Evolutionary conservation across 2,797 vertebrate genomes (phyloP), one percentile per base, ranked within the genome.

Genomic region (Apogon hyalosoma): DNA sequence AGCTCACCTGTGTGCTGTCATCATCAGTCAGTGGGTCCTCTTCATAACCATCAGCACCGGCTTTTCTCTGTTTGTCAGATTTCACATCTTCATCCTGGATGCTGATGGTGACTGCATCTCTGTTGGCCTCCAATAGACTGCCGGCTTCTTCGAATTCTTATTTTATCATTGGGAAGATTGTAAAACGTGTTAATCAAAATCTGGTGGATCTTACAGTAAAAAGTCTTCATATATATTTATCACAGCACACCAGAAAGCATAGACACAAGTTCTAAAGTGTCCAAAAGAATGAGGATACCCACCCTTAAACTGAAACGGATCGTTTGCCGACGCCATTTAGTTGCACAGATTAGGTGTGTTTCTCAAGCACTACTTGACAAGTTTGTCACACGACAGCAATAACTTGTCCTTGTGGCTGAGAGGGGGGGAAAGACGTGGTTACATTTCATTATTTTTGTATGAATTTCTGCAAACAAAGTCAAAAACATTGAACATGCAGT

Each of bases 61-160:
- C 64, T 40, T 90, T 79, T 28, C 82, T 86, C 46, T 93, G 92
- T 14, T 80, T 93, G 49, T 92, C 90, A 5, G 91, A 67, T 54
- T 89, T 90, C 5, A 88, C 75, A 0, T 46, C 71, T 0, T 95
- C 88, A 47, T 95, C 94, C 0, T 95, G 95, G 0, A 98, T 97
- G 82, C 82, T 95, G 40, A 99, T 94, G 0, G 94, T 94, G 33
- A 91, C 94, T 14, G 94, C 92, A 69, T 95, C 95, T 10, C 92
- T 92, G 63, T 91, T 93, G 40, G 85, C 83, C 69, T 89, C 92
- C 64, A 95, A 69, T 71, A 95, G 82, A 84, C 83, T 88, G 21
- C 91, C 90, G 75, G 91, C 90, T 80, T 96, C 95, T 11, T 95
- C 96, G 94, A 98, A 99, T 66, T 98, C 97, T 99, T 42, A 28